Conservation (phyloP, 2,113 vertebrate genomes). For the Ciconia maguari region DNA sequence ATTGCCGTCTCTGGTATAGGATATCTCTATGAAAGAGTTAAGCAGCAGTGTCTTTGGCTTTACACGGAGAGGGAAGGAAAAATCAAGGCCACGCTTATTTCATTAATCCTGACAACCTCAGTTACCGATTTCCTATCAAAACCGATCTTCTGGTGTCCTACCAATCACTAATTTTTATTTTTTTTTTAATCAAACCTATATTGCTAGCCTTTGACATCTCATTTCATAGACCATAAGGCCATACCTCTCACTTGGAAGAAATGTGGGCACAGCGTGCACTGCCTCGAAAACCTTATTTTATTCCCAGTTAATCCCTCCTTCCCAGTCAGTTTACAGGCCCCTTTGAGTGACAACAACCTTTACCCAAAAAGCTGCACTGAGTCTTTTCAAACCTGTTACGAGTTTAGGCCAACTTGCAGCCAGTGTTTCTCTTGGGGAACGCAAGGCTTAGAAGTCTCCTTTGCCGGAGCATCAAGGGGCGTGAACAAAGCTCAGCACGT, state of each 20-base stretch:
- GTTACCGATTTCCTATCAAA: not conserved
- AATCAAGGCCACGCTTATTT: not conserved
- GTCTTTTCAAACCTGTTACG: accelerated
- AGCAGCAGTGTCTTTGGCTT: not conserved
- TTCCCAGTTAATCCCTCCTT: not conserved
- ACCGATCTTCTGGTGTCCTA: not conserved
- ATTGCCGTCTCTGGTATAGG: accelerated
- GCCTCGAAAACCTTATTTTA: not conserved
- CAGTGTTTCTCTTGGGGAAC: not conserved
- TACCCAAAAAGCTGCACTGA: not conserved
- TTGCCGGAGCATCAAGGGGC: not conserved
- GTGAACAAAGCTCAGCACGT: not conserved
- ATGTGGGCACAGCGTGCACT: accelerated
- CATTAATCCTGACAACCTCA: not conserved
- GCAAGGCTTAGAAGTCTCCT: not conserved
- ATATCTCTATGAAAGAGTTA: accelerated
- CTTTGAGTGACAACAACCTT: accelerated
- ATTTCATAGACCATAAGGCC: too few species aligned
- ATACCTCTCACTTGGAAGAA: not conserved
- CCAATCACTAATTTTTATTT: too few species aligned
- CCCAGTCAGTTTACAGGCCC: too few species aligned
- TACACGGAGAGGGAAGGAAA: not conserved
- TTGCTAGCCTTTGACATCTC: not conserved
- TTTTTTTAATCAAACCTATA: too few species aligned
- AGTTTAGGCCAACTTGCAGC: not conserved